Evolutionary conservation across 2,797 vertebrate genomes (phyloP), one percentile per base, ranked within the genome.

Genomic region (Iguana delicatissima): DNA sequence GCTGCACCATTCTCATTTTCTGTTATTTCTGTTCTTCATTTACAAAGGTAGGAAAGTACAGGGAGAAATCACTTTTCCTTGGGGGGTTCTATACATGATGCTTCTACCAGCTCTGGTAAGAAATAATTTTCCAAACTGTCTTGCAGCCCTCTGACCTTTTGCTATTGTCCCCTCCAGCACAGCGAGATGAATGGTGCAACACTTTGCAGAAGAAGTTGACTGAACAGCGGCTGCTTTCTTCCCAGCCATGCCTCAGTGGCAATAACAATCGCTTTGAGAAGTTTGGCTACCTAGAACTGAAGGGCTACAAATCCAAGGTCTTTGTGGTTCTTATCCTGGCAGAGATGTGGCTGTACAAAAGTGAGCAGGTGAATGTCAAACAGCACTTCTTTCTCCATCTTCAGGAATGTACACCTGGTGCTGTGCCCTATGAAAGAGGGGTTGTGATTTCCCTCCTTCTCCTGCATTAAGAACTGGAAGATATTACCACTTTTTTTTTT

Each of bases 261-360:
- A 83, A 5, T 29, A 62, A 94, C 2, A 96, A 97, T 77, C 98
- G 98, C 94, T 98, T 98, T 94, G 98, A 99, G 96, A 99, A 97
- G 95, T 97, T 97, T 0, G 99, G 99, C 24, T 95, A 76, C 85
- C 96, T 99, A 77, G 99, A 99, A 93, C 96, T 99, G 59, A 99
- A 99, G 80, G 99, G 99, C 72, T 98, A 98, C 92, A 99, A 99
- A 91, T 98, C 98, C 94, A 99, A 98, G 95, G 97, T 99, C 35
- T 99, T 99, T 0, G 97, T 97, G 6, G 98, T 98, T 91, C 97
- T 99, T 95, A 98, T 95, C 94, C 98, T 98, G 0, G 98, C 99
- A 0, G 98, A 99, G 96, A 97, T 99, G 96, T 99, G 99, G 96
- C 95, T 99, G 29, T 98, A 99, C 97, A 99, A 99, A 97, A 99